Percentiles rank a stretch among this genome's conserved stretches.
Evolutionary conservation across 2,797 vertebrate genomes (phyloP).

Genomic region (Melanogrammus aeglefinus): DNA sequence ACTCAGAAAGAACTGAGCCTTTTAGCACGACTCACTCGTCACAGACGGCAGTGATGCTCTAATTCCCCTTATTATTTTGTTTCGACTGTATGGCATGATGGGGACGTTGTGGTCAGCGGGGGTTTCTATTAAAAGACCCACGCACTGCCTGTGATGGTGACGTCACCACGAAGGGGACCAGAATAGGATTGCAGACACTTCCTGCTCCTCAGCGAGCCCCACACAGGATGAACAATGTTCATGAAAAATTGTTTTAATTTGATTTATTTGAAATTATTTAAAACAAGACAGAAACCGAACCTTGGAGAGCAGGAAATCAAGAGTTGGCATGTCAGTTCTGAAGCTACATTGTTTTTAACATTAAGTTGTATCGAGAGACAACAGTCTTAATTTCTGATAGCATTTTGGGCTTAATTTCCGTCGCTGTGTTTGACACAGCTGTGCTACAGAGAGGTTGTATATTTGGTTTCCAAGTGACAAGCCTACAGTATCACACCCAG

Average conservation of each 20-base stretch:
- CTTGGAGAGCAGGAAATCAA: too few species aligned
- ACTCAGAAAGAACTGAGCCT: conserved; percentile 70
- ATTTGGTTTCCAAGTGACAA: conserved; percentile 35
- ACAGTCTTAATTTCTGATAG: neutral
- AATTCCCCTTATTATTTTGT: conserved; percentile 79
- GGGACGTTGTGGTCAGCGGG: conserved; percentile 43
- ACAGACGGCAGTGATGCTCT: conserved; percentile 64
- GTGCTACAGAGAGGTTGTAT: neutral
- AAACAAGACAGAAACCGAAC: too few species aligned
- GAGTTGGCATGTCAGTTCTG: too few species aligned
- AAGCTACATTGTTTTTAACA: too few species aligned
- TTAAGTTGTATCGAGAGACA: too few species aligned
- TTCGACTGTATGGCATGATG: conserved; percentile 71
- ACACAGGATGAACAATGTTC: too few species aligned
- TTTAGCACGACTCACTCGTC: conserved; percentile 43
- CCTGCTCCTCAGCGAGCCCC: too few species aligned
- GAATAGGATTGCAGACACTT: too few species aligned
- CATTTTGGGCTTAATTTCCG: neutral
- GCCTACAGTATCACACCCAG: conserved; percentile 50
- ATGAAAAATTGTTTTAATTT: too few species aligned
- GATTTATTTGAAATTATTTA: too few species aligned
- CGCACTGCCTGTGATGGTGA: too few species aligned
- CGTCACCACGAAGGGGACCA: too few species aligned
- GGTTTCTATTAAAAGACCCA: neutral
- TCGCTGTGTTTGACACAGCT: conserved; percentile 24